Evolutionary conservation across 2,797 vertebrate species (phyloP), one percentile per base, ranked within the genome.

Genomic region (Alectoris magna): DNA sequence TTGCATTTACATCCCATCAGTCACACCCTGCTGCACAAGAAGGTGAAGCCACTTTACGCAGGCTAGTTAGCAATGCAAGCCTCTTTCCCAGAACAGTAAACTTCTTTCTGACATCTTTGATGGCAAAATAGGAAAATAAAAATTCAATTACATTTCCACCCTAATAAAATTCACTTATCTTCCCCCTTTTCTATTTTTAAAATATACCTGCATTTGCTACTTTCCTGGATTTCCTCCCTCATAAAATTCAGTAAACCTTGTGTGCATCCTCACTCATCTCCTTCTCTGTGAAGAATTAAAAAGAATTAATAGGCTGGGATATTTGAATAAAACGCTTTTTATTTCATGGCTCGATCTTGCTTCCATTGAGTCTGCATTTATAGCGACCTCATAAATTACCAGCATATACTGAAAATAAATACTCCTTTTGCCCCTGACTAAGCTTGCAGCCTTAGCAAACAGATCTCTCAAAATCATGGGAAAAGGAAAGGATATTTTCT

Each of bases 281-380:
- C 48, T 82, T 41, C 90, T 89, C 88, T 94, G 87, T 86, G 81
- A 91, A 88, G 94, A 95, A 95, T 97, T 96, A 96, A 94, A 94
- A 88, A 77, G 71, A 95, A 96, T 83, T 96, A 83, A 95, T 95
- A 96, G 96, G 75, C 70, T 81, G 79, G 78, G 46, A 63, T 88
- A 96, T 93, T 93, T 96, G 73, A 96, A 93, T 96, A 94, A 95
- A 91, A 69, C 90, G 56, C 88, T 67, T 95, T 93, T 95, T 96
- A 94, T 93, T 96, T 91, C 79, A 89, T 81, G 85, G 79, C 92
- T 90, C 92, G 74, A 90, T 90, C 96, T 93, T 84, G 59, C 88
- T 92, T 96, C 84, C 56, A 90, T 83, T 90, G 95, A 88, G 51
- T 96, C 92, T 93, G 55, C 74, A 95, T 93, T 97, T 93, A 72